Evolutionary conservation across 2,797 vertebrate species (phyloP).

Genomic region (Heteromormyrus szaboi): DNA sequence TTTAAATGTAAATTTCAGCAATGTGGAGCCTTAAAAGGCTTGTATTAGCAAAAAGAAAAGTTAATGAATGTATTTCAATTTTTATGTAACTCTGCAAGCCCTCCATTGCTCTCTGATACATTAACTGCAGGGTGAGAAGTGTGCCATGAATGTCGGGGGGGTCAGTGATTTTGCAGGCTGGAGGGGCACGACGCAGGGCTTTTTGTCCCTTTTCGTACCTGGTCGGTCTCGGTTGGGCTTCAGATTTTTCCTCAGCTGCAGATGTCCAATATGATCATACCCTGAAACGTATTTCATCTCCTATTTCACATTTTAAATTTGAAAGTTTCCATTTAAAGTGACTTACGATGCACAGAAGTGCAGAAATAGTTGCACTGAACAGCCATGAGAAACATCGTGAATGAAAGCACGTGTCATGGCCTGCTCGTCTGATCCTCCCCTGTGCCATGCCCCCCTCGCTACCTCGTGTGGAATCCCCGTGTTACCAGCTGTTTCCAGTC

Average conservation of each 20-base stretch:
- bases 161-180: neutral
- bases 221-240: neutral
- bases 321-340: neutral
- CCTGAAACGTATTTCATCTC: neutral
- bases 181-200: neutral
- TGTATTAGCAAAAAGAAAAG: constrained; percentile 42
- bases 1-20: constrained; percentile 45
- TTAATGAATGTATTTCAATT: constrained; percentile 42
- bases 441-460: neutral
- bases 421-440: neutral
- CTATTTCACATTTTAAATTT: neutral
- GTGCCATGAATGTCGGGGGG: neutral
- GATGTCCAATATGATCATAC: neutral
- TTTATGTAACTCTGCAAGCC: constrained; percentile 32
- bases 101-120: neutral
- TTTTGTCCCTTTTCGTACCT: neutral
- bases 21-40: constrained; percentile 37
- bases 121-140: neutral
- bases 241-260: neutral
- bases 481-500: neutral
- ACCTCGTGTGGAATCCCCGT: neutral
- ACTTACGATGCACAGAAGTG: neutral
- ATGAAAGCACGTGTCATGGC: neutral
- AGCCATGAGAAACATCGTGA: neutral
- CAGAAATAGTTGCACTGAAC: neutral